Evolutionary conservation across 2,888 invertebrate species (phyloP).

Genomic region (Priocnemis perturbator): DNA sequence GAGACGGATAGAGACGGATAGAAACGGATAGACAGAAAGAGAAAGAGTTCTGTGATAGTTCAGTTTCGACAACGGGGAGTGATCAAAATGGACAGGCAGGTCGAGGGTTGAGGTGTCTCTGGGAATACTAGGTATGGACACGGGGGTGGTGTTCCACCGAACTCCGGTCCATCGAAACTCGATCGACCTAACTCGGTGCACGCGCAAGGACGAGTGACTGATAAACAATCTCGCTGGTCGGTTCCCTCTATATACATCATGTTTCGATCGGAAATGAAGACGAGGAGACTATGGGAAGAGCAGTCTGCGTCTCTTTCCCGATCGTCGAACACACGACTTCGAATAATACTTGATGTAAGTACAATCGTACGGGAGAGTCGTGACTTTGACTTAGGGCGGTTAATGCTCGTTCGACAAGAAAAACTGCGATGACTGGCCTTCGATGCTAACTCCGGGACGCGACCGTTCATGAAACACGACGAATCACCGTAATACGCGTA

Average conservation of each 20-base stretch:
- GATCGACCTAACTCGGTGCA: too few species aligned
- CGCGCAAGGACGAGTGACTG: conserved; percentile 19
- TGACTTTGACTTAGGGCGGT: conserved; percentile 29
- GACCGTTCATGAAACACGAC: too few species aligned
- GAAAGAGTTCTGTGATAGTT: conserved; percentile 38
- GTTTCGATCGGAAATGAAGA: background rate
- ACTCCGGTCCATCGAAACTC: too few species aligned
- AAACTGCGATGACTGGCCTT: background rate
- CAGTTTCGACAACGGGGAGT: conserved; percentile 5
- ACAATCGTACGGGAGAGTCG: conserved; percentile 41
- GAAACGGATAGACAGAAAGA: background rate
- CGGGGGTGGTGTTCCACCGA: too few species aligned
- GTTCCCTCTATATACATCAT: background rate
- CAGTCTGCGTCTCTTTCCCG: background rate
- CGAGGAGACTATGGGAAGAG: background rate
- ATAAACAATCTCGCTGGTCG: conserved; percentile 23
- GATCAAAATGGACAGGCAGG: too few species aligned
- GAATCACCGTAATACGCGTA: too few species aligned
- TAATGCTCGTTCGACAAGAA: too few species aligned
- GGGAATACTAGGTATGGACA: too few species aligned
- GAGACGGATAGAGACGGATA: conserved; percentile 12
- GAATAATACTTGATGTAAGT: conserved; percentile 51
- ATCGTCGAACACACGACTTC: conserved; percentile 35
- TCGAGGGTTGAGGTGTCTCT: too few species aligned
- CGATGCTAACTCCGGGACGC: background rate